Base-by-base conservation (phyloP, 2,797 vertebrate genomes). In the Phrynocephalus vlangalii region DNA sequence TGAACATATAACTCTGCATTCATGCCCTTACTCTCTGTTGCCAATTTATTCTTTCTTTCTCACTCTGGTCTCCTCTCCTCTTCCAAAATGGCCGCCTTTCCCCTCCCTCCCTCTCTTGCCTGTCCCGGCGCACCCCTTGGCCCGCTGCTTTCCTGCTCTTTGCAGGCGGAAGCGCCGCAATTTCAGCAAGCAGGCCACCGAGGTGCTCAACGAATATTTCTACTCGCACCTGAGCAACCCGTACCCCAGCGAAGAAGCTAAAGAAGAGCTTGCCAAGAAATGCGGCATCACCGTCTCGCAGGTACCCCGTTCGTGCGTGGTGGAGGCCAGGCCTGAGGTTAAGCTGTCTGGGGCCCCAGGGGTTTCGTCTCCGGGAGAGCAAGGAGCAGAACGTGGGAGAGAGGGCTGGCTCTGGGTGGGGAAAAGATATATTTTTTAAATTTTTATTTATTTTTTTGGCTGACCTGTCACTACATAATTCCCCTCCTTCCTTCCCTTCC, bases 191-290 rank as follows among this genome's bases (percentile, higher is more conserved):
- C 96, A 96, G 89, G 96, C 95, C 88, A 96, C 95, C 0, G 95
- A 96, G 87, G 94, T 96, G 87, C 90, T 96, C 13, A 96, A 96
- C 4, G 96, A 96, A 24, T 96, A 96, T 83, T 96, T 96, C 92
- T 96, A 96, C 77, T 96, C 96, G 1, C 96, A 96, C 87, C 91
- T 96, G 91, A 96, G 96, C 86, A 96, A 96, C 91, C 96, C 96
- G 0, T 96, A 96, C 4, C 96, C 96, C 28, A 96, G 96, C 4
- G 95, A 96, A 71, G 95, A 96, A 86, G 96, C 96, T 4, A 96
- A 96, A 82, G 96, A 96, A 72, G 95, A 96, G 87, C 95, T 96
- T 0, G 96, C 96, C 87, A 96, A 96, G 85, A 95, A 96, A 68
- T 96, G 96, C 0, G 94, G 96, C 63, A 96, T 96, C 90, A 96